Base-by-base conservation (phyloP, 2,113 vertebrate species). In the Neotoma lepida region DNA sequence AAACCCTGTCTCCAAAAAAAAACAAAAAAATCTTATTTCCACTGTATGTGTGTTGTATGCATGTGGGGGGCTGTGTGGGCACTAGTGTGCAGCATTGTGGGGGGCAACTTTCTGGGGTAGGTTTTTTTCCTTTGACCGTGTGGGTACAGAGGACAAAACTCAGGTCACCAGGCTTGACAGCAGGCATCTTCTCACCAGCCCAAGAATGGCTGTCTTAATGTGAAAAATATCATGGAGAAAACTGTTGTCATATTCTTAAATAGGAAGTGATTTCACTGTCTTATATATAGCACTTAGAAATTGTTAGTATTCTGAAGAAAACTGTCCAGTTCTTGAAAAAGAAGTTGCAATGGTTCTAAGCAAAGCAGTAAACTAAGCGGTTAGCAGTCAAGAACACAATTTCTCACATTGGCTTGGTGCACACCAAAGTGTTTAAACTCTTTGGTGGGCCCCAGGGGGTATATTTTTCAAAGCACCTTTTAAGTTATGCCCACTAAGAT, bases 281-380 rank as follows among this genome's bases (percentile, higher is more conserved):
- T 76, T 54, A 74, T 89, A 49, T 70, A 63, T 24, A 82, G 51
- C 44, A 82, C 13, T 81, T 82, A 20, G 15, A 77, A 81, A 92
- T 64, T 89, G 63, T 46, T 70, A 87, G 77, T 56, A 20, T 17
- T 92, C 66, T 87, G 89, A 87, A 81, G 51, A 89, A 88, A 88
- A 4, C 51, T 44, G 24, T 28, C 1, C 4, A 56, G 61, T 63
- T 95, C 56, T 82, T 35, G 88, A 74, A 94, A 87, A 76, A 70
- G 51, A 44, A 86, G 68, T 1, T 80, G 56, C 85, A 58, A 46
- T 35, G 30, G 70, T 76, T 70, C 49, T 56, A 12, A 74, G 56
- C 22, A 81, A 68, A 76, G 44, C 2, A 89, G 73, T 81, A 70
- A 33, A 73, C n/a, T 58, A 73, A 58, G 33, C 46, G 6, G 74